Conservation (phyloP, 2,888 invertebrate genomes). For the Pseudanteris insignis region DNA sequence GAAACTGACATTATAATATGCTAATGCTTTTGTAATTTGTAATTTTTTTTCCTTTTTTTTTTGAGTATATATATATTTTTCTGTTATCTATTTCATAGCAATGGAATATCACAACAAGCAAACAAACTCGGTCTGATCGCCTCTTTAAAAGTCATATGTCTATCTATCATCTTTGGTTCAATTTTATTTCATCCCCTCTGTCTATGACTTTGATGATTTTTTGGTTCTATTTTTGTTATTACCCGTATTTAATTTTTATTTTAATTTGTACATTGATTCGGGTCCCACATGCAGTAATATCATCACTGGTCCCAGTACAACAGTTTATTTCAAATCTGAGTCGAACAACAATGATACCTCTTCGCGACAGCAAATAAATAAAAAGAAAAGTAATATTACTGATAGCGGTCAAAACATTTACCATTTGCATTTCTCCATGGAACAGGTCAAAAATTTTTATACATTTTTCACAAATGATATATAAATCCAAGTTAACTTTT, state of each 20-base stretch:
- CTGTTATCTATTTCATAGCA: too few relatives aligned
- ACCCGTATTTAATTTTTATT: too few relatives aligned
- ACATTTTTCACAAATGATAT: conserved; percentile 19
- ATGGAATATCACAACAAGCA: too few relatives aligned
- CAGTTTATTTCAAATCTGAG: conserved; percentile 13
- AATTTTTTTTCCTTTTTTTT: conserved; percentile 2
- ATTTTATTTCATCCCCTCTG: too few relatives aligned
- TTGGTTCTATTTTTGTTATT: too few relatives aligned
- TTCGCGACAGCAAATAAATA: conserved; percentile 36
- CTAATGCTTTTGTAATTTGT: conserved; percentile 3
- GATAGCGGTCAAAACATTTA: conserved; percentile 7
- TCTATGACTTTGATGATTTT: too few relatives aligned
- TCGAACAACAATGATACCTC: conserved; percentile 43
- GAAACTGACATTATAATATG: not conserved
- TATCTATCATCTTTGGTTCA: too few relatives aligned
- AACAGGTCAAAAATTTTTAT: conserved; percentile 11
- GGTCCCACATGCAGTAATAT: too few relatives aligned
- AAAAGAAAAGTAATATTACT: conserved; percentile 20
- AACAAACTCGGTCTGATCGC: too few relatives aligned
- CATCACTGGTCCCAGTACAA: conserved; percentile 1
- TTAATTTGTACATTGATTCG: too few relatives aligned
- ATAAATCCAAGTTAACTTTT: conserved; percentile 8
- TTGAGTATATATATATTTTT: too few relatives aligned
- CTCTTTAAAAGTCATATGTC: too few relatives aligned
- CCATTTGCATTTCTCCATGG: conserved; percentile 20